A percentile compares a stretch with the other conserved stretches of the same genome.
phyloP scores from a whole-genome alignment of 64 coral and sea anemone genomes.

The Dendrophyllia cribrosa region DNA sequence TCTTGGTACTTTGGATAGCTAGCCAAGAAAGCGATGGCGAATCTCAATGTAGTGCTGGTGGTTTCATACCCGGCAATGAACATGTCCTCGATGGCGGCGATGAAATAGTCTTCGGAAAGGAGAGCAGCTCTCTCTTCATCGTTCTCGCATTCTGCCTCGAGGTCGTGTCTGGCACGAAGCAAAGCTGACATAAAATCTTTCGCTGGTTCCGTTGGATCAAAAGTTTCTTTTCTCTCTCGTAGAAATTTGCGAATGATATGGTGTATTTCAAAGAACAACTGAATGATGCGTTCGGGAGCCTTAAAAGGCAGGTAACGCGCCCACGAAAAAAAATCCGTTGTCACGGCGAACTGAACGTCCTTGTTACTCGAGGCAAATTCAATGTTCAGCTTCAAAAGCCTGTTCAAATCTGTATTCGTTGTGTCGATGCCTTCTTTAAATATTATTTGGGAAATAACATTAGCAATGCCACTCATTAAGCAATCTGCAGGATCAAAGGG shows the following conservation, averaged over 20 bases:
- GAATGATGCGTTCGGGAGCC: neutral
- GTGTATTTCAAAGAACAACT: constrained; percentile 1
- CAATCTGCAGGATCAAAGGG: constrained; percentile 39
- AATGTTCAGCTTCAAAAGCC: neutral
- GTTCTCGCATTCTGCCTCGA: neutral
- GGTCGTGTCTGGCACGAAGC: constrained; percentile 9
- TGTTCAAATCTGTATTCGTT: constrained; percentile 19
- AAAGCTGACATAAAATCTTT: constrained; percentile 17
- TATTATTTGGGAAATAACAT: constrained; percentile 25
- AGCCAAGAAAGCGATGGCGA: neutral
- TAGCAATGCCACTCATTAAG: constrained; percentile 10
- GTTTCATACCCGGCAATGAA: constrained; percentile 17
- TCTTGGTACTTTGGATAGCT: neutral
- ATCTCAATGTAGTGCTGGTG: constrained; percentile 27
- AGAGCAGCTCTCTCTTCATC: neutral
- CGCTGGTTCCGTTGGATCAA: constrained; percentile 1
- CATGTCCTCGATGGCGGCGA: constrained; percentile 36
- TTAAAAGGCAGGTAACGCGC: constrained; percentile 33
- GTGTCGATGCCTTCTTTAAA: constrained; percentile 20
- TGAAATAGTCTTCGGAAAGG: constrained; percentile 5
- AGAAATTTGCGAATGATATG: neutral
- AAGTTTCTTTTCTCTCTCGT: constrained; percentile 1
- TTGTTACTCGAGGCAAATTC: neutral
- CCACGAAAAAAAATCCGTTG: constrained; percentile 22
- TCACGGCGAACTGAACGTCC: neutral